Evolutionary conservation across 2,888 invertebrate species (phyloP), one percentile per base, ranked within the genome.

Genomic region (Stramonita haemastoma): DNA sequence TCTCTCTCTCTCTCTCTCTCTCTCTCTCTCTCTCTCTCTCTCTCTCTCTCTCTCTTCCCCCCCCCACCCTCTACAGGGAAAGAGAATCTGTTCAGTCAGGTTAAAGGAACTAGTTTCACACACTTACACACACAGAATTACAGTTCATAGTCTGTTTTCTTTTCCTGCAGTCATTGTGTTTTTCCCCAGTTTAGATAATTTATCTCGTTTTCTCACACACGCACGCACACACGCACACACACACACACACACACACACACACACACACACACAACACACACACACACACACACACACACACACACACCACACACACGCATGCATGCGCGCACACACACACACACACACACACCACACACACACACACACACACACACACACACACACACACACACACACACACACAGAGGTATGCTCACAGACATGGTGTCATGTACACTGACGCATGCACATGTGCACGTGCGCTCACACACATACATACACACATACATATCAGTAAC

Each of bases 401-500:
- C 70, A 70, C 70, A 70, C 70, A 70, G 11, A 73, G 17, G 26
- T 26, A 73, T 29, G 73, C 73, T 11, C 73, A 22, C 73, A 73
- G n/a, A 22, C n/a, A 73, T 26, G 26, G n/a, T n/a, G 22, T 2
- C 73, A n/a, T 26, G 11, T 8, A 73, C 11, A n/a, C 73, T n/a
- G 17, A 70, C n/a, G 11, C 73, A 73, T 11, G 26, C 22, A n/a
- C 73, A 73, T 29, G 29, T 11, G 11, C 22, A 73, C 2, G 29
- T 29, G 29, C n/a, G 26, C n/a, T 2, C 73, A 73, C 73, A 73
- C n/a, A 22, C 60, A 19, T n/a, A 73, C 73, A 73, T 26, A 73
- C 73, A 73, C 73, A 73, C 73, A 73, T n/a, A 73, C n/a, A n/a
- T n/a, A 46, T 46, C 46, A n/a, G n/a, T n/a, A n/a, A n/a, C 70